Base-by-base conservation (phyloP, 1,140 invertebrate species). In the Zaprionus lachaisei region DNA sequence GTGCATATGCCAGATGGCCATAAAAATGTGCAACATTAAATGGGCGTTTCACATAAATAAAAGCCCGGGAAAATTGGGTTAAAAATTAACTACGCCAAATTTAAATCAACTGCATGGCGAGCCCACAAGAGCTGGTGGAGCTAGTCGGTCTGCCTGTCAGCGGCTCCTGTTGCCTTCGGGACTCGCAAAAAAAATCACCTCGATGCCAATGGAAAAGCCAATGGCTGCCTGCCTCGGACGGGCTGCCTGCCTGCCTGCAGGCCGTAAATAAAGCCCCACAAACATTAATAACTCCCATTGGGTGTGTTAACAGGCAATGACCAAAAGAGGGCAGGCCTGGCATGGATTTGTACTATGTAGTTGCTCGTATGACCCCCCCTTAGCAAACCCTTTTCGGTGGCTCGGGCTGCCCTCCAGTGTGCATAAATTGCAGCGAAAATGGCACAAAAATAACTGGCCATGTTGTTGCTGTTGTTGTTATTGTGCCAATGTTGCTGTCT, bases 241-340 rank as follows among this genome's bases (percentile, higher is more conserved):
- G 47, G 41, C 24, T 49, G 68, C 41, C 64, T 82, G 72, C 81
- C 81, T 83, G 81, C 69, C 61, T 54, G 81, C 61, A 54, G 64
- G 84, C 84, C 80, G 81, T 87, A 89, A 89, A 89, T 89, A 89
- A 89, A 89, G 85, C 84, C 55, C 81, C 75, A 65, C 84, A 90
- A 90, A 89, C 84, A 89, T 89, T 89, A 89, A 89, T 89, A 89
- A 89, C 84, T 89, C 84, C 84, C 84, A 81, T 90, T 89, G 84
- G 84, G 84, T 89, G 84, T 89, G 84, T 89, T 89, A 89, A 89
- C 84, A 89, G 87, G 84, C 84, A 89, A 89, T 89, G 84, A 90
- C 84, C 84, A 90, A 90, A 84, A 68, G 67, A 81, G 84, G 84
- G 74, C 78, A 67, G 47, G 20, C 70, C 67, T 49, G 69, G 61